Evolutionary conservation across 2,797 vertebrate genomes (phyloP), one percentile per base, ranked within the genome.

Genomic region (Basileuterus tristriatus): DNA sequence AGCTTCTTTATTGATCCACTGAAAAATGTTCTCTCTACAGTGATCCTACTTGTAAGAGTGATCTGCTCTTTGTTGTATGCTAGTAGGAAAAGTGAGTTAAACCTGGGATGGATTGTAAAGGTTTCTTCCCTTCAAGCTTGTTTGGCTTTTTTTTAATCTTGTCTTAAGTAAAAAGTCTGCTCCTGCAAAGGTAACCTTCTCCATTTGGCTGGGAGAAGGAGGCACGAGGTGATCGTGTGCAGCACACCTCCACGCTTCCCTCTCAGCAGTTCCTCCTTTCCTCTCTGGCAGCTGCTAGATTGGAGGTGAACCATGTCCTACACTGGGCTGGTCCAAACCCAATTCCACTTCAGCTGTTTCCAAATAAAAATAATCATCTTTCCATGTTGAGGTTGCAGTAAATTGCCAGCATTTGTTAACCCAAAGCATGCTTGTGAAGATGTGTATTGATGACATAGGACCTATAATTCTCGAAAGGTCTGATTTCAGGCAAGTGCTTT

Each of bases 141-240:
- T 27, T 39, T 63, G 22, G 6, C 11, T 68, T 77, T 76, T 76
- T 76, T 34, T 47, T 78, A 50, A n/a, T 53, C 15, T 20, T 39
- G 8, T 47, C 50, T 85, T 44, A 44, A 69, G 83, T 18, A 65
- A 69, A 82, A 80, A 21, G 23, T 26, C 37, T 55, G 9, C 29
- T 83, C 13, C 46, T 44, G 29, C 18, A 11, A 32, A 76, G 43
- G 56, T 8, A 29, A 11, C 26, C 11, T 24, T 82, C 32, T 64
- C 20, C 10, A 3, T 49, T 34, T 88, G 49, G 5, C 37, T 47
- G 29, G 55, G 41, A 50, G 27, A 39, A 68, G 18, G 41, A 41
- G 15, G 68, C 60, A 56, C 0, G 0, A 46, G 29, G 34, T 83
- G 18, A 23, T 59, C 26, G 12, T 47, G 23, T 32, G n/a, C 26